Evolutionary conservation across 2,888 invertebrate genomes (phyloP), one percentile per base, ranked within the genome.

Genomic region (Metacarcinus magister): DNA sequence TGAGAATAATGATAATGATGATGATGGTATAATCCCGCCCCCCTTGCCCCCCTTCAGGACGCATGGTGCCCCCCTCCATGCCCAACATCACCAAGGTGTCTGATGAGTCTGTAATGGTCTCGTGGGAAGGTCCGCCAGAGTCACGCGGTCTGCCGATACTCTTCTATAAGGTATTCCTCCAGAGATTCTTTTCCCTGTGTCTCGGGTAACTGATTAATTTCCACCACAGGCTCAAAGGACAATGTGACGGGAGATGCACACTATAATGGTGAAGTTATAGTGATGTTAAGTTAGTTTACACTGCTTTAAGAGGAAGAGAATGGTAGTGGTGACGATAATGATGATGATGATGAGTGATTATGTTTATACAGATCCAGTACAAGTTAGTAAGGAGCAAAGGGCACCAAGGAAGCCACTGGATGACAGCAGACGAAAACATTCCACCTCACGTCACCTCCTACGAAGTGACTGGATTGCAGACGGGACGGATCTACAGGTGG

Each of bases 41-140:
- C 39, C 39, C 39, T 43, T n/a, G 19, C 39, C 75, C 75, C 28
- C 75, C 28, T 67, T 91, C 97, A 98, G 98, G 98, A 95, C 98
- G 98, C 44, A 98, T 99, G 98, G 98, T 99, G 93, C 99, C 99
- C 0, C 99, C 99, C 0, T 98, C 98, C 0, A 98, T 98, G 39
- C 99, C 99, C 0, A 98, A 98, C 97, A 98, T 99, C 87, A 99
- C 99, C 0, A 98, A 99, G 44, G 98, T 99, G 94, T 98, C 99
- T 0, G 99, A 99, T 97, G 98, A 99, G 91, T 99, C 99, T 16
- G 99, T 99, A 0, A 99, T 99, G 98, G 98, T 99, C 19, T 98
- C 99, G 54, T 99, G 99, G 99, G 98, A 98, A 23, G 98, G 99
- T 0, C 98, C 87, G 0, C 87, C 87, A 0, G 87, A 87, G 87